Conservation (phyloP, 37 sponge, comb jelly and placozoan genomes). For the Agelas oroides region DNA sequence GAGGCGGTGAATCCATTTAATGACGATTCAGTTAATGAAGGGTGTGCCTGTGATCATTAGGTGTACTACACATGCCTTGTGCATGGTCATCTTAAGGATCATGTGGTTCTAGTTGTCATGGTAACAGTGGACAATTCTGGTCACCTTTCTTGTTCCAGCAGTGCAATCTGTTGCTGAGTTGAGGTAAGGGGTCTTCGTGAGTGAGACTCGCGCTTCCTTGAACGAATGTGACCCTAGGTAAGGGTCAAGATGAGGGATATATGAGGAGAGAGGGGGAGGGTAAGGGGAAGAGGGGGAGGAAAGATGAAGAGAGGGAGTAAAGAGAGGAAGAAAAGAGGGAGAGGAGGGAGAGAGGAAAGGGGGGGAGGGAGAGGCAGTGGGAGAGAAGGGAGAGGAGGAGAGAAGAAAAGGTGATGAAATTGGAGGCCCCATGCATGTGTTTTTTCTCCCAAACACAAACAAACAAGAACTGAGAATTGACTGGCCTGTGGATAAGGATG, state of each 20-base stretch:
- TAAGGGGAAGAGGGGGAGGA: not conserved
- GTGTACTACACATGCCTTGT: no score
- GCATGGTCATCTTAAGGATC: no score
- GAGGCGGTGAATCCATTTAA: no score
- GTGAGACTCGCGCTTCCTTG: slow-evolving; percentile 20
- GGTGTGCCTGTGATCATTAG: no score
- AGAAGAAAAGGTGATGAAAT: not conserved
- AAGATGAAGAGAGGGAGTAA: not conserved
- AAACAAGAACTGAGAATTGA: no score
- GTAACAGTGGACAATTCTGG: no score
- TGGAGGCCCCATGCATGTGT: not conserved
- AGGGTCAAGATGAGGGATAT: not conserved
- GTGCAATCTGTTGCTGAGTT: slow-evolving; percentile 50
- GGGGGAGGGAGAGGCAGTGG: not conserved
- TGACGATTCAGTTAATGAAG: no score
- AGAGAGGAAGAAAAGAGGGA: slow-evolving; percentile 1
- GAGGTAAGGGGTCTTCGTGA: slow-evolving; percentile 42
- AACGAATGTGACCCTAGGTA: not conserved
- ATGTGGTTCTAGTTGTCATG: no score
- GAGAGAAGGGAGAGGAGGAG: not conserved
- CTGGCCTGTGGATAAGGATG: no score
- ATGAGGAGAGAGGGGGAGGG: not conserved
- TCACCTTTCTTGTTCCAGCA: slow-evolving; percentile 56
- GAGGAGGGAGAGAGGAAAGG: slow-evolving; percentile 5
- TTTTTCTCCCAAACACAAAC: no score